Percentiles rank a stretch among this genome's conserved stretches.
Conservation (phyloP, 2,797 vertebrate genomes). For the Mormyrops boulengeri region DNA sequence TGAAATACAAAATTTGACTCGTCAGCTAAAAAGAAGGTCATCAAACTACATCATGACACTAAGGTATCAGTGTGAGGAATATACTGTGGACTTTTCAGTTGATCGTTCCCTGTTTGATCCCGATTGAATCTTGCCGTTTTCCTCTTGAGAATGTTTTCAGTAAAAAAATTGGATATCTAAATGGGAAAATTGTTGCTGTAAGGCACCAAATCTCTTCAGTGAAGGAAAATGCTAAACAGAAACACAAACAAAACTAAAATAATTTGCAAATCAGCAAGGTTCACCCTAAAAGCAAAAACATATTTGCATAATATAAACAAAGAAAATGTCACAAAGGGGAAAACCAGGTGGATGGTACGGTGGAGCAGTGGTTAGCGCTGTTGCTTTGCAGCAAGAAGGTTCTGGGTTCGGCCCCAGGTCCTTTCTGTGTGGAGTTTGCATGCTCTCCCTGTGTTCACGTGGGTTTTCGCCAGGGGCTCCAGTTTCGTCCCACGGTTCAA, state of each 20-base stretch:
- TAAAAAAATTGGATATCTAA: neutral
- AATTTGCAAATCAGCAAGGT: neutral
- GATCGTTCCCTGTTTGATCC: neutral
- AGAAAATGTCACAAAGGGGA: neutral
- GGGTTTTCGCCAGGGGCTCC: no score
- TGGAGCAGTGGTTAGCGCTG: no score
- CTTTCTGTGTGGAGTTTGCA: no score
- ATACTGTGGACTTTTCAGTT: neutral
- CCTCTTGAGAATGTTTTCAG: neutral
- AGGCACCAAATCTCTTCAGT: neutral
- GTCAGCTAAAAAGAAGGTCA: neutral
- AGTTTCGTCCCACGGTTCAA: no score
- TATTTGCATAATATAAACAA: neutral
- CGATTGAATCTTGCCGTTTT: neutral
- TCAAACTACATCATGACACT: neutral
- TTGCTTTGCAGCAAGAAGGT: no score
- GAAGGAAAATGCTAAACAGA: neutral
- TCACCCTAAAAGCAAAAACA: neutral
- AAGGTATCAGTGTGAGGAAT: neutral
- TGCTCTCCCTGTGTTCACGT: no score
- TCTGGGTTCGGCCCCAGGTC: no score
- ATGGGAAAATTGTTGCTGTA: neutral
- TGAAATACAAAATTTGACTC: neutral
- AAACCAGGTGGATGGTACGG: neutral
- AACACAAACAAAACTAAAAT: neutral